Evolutionary conservation across 2,797 vertebrate species (phyloP).

Genomic region (Myripristis jacobus): DNA sequence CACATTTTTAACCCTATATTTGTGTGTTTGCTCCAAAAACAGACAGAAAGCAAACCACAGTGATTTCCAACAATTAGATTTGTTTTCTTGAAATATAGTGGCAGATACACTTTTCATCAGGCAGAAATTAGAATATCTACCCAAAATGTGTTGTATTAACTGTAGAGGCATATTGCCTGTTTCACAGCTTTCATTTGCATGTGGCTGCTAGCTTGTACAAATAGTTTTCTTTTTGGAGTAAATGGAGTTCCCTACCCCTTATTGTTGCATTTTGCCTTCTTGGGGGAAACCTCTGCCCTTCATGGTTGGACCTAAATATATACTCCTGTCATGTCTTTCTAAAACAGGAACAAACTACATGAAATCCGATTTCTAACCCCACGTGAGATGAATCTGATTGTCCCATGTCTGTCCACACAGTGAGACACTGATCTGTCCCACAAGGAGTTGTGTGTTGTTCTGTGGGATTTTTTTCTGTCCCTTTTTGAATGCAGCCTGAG

Average conservation of each 20-base stretch:
- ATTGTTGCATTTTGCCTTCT: slow-evolving; percentile 21
- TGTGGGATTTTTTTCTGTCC: slow-evolving; percentile 12
- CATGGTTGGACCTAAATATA: slow-evolving; percentile 26
- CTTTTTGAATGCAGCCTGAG: slow-evolving; percentile 39
- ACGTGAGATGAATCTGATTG: slow-evolving; percentile 27
- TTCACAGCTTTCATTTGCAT: too few relatives aligned
- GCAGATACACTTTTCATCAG: too few relatives aligned
- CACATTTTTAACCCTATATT: too few relatives aligned
- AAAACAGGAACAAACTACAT: slow-evolving; percentile 43
- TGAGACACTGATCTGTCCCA: slow-evolving; percentile 38
- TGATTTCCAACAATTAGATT: too few relatives aligned
- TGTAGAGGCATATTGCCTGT: neutral
- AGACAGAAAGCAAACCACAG: too few relatives aligned
- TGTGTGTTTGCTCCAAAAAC: too few relatives aligned
- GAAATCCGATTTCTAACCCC: slow-evolving; percentile 50
- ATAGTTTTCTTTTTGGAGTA: too few relatives aligned
- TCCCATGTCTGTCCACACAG: slow-evolving; percentile 40
- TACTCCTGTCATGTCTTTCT: slow-evolving; percentile 30
- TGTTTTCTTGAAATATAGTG: too few relatives aligned
- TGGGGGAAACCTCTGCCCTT: slow-evolving; percentile 44
- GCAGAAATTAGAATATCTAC: too few relatives aligned
- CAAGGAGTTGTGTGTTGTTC: slow-evolving; percentile 27
- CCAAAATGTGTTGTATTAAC: neutral
- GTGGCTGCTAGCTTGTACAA: too few relatives aligned
- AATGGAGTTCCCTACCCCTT: too few relatives aligned